Base-by-base conservation (phyloP, 2,888 invertebrate genomes). In the Chrysomela aeneicollis region DNA sequence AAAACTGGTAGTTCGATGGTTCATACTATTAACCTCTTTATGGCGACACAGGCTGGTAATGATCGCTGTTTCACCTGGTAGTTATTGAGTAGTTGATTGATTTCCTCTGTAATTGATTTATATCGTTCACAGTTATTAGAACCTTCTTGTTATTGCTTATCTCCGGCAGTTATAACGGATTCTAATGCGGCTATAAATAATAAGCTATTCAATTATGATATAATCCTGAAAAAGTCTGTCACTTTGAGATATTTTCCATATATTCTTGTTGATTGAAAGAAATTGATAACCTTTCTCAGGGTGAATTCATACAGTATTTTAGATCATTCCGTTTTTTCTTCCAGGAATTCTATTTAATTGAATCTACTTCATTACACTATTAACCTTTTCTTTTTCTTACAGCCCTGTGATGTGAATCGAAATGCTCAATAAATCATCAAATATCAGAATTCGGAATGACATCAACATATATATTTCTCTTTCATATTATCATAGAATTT, bases 81-180 rank as follows among this genome's bases (percentile, higher is more conserved):
- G 42, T 42, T 42, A 42, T 42, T 42, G 42, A 15, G 42, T 15
- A 42, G 42, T 42, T 42, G 42, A 42, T 42, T 42, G 42, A 42
- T 42, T 42, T 42, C 42, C 42, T 42, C 42, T 15, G 42, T 42
- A 42, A 42, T 42, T 42, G 42, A 42, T 42, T 42, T 42, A 42
- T 42, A 42, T 42, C 42, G 42, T 42, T 42, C 42, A 42, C 42
- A 42, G 42, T 42, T 42, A 42, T 42, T 15, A 15, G 42, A 42
- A 42, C 42, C 42, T n/a, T 42, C 42, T 42, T 42, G 15, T 15
- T 42, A 42, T 42, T 42, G 42, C 42, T 42, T 42, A 42, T 42
- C 42, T 42, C 42, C 42, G 42, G 42, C 15, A 42, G 42, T 42
- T 42, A 42, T 42, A 42, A 42, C 42, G 42, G 42, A n/a, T 42